phyloP scores from a whole-genome alignment of 2,113 vertebrate species.

The Promerops cafer region DNA sequence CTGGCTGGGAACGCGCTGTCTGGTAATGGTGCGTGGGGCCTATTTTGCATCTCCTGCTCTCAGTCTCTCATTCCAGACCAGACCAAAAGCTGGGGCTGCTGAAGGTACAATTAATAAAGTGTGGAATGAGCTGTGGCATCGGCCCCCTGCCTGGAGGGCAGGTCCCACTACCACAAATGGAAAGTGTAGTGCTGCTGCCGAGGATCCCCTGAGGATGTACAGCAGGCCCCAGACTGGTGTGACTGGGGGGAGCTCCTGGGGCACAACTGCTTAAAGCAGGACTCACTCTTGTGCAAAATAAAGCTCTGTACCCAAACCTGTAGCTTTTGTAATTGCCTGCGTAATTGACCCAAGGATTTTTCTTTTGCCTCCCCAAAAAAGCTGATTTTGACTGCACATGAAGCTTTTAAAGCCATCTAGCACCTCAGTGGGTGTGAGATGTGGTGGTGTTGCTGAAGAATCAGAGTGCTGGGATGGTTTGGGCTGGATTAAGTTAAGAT shows the following conservation, averaged over 20 bases:
- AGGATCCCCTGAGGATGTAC: background rate
- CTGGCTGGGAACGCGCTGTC: background rate
- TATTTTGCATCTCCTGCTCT: background rate
- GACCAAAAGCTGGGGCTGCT: background rate
- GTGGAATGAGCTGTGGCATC: background rate
- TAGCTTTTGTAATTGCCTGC: background rate
- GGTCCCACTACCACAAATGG: background rate
- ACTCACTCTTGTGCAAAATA: background rate
- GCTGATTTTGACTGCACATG: background rate
- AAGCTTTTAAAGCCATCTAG: background rate
- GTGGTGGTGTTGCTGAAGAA: rapidly evolving
- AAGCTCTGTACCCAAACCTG: background rate
- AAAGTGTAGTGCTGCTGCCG: background rate
- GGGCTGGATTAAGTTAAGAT: background rate
- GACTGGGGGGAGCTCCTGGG: background rate
- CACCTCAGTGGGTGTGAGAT: background rate
- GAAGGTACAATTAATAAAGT: background rate
- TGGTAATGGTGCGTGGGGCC: background rate
- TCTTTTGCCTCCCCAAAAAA: rapidly evolving
- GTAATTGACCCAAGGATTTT: background rate
- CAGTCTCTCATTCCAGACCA: background rate
- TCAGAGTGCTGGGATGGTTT: background rate
- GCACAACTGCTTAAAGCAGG: background rate
- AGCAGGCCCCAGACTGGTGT: background rate
- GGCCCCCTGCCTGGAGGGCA: background rate